phyloP scores from a whole-genome alignment of 2,797 vertebrate genomes.

The Mergus octosetaceus region DNA sequence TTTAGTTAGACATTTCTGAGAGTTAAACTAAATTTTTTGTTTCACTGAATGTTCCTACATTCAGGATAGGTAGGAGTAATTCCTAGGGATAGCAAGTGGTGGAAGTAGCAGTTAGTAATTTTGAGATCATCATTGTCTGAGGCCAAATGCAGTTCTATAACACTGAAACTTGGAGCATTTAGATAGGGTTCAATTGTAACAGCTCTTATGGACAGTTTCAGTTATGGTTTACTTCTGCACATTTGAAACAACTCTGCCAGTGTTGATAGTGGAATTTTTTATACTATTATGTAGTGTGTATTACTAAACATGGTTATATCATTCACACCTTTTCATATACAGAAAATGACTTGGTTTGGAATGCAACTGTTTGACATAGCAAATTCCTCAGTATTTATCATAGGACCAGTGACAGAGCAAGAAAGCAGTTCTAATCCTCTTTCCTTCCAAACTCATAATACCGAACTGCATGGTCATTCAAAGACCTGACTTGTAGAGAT shows the following conservation, averaged over 20 bases:
- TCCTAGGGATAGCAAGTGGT: background rate
- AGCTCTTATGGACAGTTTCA: background rate
- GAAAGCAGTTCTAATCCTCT: background rate
- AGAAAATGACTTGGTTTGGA: background rate
- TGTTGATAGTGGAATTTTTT: background rate
- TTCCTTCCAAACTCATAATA: background rate
- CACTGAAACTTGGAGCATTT: background rate
- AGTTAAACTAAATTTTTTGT: background rate
- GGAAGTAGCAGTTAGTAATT: background rate
- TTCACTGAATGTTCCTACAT: background rate
- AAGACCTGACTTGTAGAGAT: background rate
- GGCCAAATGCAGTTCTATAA: background rate
- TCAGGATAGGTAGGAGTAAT: background rate
- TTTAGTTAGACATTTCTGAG: background rate
- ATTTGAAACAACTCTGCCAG: background rate
- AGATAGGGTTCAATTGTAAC: background rate
- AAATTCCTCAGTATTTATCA: background rate
- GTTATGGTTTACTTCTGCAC: background rate
- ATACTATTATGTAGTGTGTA: background rate
- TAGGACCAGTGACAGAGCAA: background rate
- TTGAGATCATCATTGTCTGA: background rate
- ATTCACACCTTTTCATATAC: background rate
- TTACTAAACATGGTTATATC: background rate
- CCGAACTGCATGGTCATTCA: background rate
- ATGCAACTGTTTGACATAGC: accelerated